Evolutionary conservation across 2,888 invertebrate species (phyloP).

Genomic region (Exocentrus adspersus): DNA sequence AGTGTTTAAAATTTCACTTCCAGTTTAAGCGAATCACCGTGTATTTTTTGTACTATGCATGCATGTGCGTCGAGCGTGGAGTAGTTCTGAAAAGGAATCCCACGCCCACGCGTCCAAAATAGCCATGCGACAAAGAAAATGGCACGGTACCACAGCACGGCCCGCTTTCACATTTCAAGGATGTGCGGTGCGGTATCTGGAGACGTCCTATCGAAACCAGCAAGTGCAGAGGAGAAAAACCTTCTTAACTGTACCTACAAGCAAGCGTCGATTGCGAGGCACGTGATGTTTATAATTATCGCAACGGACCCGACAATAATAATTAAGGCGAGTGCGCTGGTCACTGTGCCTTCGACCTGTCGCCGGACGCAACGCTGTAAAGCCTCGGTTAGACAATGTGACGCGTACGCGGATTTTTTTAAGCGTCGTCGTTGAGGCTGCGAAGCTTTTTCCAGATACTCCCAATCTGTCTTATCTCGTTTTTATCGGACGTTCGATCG

Average conservation of each 20-base stretch:
- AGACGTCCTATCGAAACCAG: not conserved
- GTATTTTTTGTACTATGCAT: too few relatives aligned
- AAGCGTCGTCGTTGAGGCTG: too few relatives aligned
- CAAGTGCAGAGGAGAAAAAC: too few relatives aligned
- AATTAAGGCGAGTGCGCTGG: not conserved
- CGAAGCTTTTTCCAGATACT: conserved; percentile 7
- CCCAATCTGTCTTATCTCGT: conserved; percentile 15
- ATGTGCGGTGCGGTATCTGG: not conserved
- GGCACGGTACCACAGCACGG: not conserved
- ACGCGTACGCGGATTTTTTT: too few relatives aligned
- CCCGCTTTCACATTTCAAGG: conserved; percentile 20
- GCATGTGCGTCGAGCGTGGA: not conserved
- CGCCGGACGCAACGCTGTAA: not conserved
- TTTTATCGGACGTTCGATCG: conserved; percentile 12
- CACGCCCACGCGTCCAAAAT: not conserved
- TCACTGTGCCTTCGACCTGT: not conserved
- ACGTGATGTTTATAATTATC: not conserved
- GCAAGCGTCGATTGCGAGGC: not conserved
- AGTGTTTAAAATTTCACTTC: too few relatives aligned
- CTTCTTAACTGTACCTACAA: not conserved
- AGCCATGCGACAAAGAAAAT: conserved; percentile 13
- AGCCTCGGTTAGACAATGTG: too few relatives aligned
- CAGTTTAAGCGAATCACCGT: too few relatives aligned
- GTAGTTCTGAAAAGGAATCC: not conserved
- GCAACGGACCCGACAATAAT: not conserved